phyloP scores from a whole-genome alignment of 2,888 invertebrate species.

The Hydraecia micacea region DNA sequence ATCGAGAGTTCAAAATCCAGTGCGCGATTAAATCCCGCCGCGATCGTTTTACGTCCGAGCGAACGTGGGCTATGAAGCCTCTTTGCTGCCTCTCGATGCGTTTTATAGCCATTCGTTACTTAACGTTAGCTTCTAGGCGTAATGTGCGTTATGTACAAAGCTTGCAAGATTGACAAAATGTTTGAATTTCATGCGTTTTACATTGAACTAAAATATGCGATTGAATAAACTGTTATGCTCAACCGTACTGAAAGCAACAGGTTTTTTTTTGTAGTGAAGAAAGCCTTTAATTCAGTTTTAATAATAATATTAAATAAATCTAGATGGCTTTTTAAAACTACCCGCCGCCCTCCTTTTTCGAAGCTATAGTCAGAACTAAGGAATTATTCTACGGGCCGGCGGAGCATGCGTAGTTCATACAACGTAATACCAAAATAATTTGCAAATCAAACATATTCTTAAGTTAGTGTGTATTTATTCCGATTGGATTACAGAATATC shows the following conservation, averaged over 20 bases:
- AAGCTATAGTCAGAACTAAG: background rate
- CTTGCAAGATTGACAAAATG: conserved; percentile 60
- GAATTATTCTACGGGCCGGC: background rate
- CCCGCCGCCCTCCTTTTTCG: background rate
- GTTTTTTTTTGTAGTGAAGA: background rate
- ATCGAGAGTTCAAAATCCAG: background rate
- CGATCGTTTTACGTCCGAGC: background rate
- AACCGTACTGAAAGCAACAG: background rate
- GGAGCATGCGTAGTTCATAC: no score
- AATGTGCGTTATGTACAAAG: conserved; percentile 27
- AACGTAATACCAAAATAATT: no score
- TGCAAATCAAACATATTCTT: no score
- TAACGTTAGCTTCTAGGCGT: conserved; percentile 11
- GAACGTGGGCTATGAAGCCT: conserved; percentile 39
- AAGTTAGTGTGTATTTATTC: no score
- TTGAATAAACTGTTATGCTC: background rate
- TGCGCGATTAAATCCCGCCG: background rate
- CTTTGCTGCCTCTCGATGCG: conserved; percentile 28
- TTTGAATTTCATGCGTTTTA: conserved; percentile 3
- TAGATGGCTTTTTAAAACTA: background rate
- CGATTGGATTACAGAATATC: no score
- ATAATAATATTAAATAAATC: background rate
- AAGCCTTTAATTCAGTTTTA: background rate
- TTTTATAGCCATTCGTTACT: conserved; percentile 19
- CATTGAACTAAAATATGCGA: background rate